Percentiles rank a stretch among this genome's conserved stretches.
phyloP scores from a whole-genome alignment of 2,797 vertebrate species.

The Cirrhinus mrigala region DNA sequence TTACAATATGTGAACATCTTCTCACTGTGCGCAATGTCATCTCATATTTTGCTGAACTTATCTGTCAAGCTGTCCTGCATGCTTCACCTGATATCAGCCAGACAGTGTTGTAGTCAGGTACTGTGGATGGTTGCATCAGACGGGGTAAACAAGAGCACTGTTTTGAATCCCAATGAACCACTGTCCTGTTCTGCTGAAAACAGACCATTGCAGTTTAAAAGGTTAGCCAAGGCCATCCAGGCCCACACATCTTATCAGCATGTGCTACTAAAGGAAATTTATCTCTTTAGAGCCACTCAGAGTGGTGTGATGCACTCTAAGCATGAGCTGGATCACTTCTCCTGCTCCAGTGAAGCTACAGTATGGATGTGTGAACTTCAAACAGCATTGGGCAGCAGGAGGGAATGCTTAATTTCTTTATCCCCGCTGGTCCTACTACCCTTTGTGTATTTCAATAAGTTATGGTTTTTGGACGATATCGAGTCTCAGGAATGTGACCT shows the following conservation, averaged over 20 bases:
- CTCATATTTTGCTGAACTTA: background rate
- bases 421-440: background rate
- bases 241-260: background rate
- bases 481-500: background rate
- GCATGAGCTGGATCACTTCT: background rate
- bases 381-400: background rate
- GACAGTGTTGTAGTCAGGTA: conserved; percentile 1
- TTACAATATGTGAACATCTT: background rate
- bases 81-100: background rate
- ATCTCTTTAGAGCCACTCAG: background rate
- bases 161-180: background rate
- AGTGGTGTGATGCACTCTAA: background rate
- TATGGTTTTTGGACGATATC: background rate
- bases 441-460: background rate
- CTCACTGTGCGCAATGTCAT: background rate
- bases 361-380: conserved; percentile 23
- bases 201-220: no score
- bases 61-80: background rate
- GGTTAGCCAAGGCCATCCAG: background rate
- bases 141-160: background rate
- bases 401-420: conserved; percentile 1
- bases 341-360: background rate
- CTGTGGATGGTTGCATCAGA: background rate
- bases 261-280: background rate
- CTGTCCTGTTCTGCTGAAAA: background rate